Base-by-base conservation (phyloP, 2,113 vertebrate species). In the Sula dactylatra region DNA sequence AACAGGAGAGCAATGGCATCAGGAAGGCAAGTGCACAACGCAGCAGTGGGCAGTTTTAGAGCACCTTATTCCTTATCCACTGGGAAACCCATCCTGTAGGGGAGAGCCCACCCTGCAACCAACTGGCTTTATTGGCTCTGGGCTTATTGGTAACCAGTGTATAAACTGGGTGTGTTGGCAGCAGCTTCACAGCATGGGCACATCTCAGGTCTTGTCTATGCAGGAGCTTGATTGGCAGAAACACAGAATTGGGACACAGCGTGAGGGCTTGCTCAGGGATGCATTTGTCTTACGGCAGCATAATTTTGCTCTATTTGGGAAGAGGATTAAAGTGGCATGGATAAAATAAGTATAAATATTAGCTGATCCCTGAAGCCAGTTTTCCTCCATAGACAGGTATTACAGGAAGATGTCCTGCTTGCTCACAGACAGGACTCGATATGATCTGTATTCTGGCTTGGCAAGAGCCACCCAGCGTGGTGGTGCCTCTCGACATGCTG, bases 211-310 rank as follows among this genome's bases (percentile, higher is more conserved):
- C 40, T 66, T 71, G 38, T 66, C 86, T 55, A 21, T 32, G 45
- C 32, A 50, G 84, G 42, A 80, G 8, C 56, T 45, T 62, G 42
- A 34, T 29, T 52, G 77, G 45, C 62, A 70, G 62, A 70, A 42
- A 16, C 19, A 11, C 4, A 36, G n/a, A 58, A 12, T 1, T 56
- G 72, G 56, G 42, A 10, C 44, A 13, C 0, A 2, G 52, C 20
- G 18, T 6, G 21, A 76, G 32, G 34, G 40, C 27, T 45, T 66
- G 52, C 47, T 74, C 61, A 66, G 50, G 58, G 42, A 27, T 34
- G n/a, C 40, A 8, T 16, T 34, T 65, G 42, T 76, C 69, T 76
- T 76, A 47, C 6, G 44, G 38, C 34, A 65, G 20, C 27, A 13
- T 78, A 36, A 32, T 82, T 86, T 82, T 77, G 25, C 49, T 86